Conservation (phyloP, 2,797 vertebrate genomes). For the Lagorchestes hirsutus region DNA sequence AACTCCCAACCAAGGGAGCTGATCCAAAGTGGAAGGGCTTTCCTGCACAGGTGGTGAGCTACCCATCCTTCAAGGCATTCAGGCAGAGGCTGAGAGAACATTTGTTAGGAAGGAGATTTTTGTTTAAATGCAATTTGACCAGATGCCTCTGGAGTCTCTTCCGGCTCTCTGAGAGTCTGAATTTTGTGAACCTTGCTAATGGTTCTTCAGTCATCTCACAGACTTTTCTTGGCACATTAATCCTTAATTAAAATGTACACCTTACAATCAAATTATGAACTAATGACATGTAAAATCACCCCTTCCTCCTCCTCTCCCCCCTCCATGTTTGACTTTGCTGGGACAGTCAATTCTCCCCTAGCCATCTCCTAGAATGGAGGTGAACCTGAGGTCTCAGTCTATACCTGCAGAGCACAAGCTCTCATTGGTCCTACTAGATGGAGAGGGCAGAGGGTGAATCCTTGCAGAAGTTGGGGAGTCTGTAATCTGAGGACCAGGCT, state of each 20-base stretch:
- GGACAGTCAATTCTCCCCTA: not conserved
- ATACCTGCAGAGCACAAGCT: not conserved
- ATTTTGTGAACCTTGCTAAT: not conserved
- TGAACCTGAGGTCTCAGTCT: not conserved
- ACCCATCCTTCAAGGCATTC: not conserved
- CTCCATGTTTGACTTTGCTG: not conserved
- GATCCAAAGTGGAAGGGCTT: not conserved
- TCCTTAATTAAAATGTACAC: constrained; percentile 17
- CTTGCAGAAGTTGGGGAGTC: not conserved
- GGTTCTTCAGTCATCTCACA: not conserved
- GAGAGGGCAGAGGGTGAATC: not conserved
- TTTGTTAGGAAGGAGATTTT: not conserved
- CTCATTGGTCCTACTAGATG: not conserved
- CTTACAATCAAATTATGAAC: constrained; percentile 58
- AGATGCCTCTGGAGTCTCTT: not conserved
- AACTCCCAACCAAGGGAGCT: not conserved
- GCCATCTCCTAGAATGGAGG: not conserved
- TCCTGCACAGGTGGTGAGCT: not conserved
- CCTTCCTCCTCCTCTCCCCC: not conserved
- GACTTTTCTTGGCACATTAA: constrained; percentile 11
- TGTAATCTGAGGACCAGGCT: not conserved
- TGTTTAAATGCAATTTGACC: not conserved
- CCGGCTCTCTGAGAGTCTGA: not conserved
- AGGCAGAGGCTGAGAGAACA: not conserved
- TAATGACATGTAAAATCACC: constrained; percentile 49